A percentile compares a stretch with the other conserved stretches of the same genome.
These are phyloP conservation scores for Charina bottae DNA, from an alignment of 2,113 vertebrate genomes.

Conservation along the genomic window DNA sequence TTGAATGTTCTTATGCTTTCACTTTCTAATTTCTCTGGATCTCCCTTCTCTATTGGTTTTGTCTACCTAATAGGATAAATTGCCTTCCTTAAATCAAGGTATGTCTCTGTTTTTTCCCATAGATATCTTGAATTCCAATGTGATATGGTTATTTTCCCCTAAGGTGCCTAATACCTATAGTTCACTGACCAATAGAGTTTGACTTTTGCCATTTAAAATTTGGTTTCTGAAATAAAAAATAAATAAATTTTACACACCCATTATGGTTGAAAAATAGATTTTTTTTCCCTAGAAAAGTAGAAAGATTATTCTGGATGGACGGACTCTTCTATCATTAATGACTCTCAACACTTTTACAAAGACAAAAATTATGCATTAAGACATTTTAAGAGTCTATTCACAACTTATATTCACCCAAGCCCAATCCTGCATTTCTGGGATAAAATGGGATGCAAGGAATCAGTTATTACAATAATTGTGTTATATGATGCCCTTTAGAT, in stretches of 20 bases:
- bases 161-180: neutral
- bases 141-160: neutral
- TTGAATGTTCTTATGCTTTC: neutral
- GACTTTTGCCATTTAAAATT: neutral
- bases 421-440: neutral
- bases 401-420: neutral
- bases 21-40: neutral
- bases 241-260: neutral
- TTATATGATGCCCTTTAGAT: neutral
- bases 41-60: neutral
- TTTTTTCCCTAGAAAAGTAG: neutral
- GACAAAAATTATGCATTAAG: neutral
- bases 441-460: neutral
- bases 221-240: neutral
- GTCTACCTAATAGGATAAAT: neutral
- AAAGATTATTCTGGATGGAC: neutral
- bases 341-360: neutral
- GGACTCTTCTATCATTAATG: neutral
- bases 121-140: neutral
- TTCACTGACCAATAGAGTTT: neutral
- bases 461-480: neutral
- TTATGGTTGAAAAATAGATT: neutral
- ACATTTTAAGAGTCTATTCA: neutral
- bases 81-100: neutral
- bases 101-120: neutral